Conservation (phyloP, 2,113 vertebrate species). For the Festucalex cinctus region DNA sequence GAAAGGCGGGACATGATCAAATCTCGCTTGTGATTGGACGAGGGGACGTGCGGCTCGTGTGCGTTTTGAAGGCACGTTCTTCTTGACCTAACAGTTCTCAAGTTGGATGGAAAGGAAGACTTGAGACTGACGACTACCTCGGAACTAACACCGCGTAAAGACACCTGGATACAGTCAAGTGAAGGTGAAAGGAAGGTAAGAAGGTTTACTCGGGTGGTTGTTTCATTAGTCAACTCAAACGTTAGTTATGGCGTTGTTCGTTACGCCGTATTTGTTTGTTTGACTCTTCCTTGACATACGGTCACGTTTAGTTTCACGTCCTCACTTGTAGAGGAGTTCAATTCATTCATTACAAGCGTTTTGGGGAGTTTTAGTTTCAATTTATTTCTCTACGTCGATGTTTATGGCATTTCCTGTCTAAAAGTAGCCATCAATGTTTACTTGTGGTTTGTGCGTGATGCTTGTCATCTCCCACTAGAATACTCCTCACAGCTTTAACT, state of each 20-base stretch:
- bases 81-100: constrained; percentile 27
- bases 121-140: background rate
- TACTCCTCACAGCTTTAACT: background rate
- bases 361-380: background rate
- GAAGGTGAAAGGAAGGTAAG: constrained; percentile 1
- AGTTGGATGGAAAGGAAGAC: constrained; percentile 38
- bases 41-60: constrained; percentile 7
- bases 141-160: background rate
- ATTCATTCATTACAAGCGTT: background rate
- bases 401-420: background rate
- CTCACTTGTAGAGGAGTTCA: background rate
- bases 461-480: background rate
- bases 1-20: constrained; percentile 39
- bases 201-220: background rate
- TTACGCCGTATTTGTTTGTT: background rate
- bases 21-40: constrained; percentile 45
- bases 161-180: background rate
- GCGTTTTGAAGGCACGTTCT: constrained; percentile 21
- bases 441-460: constrained; percentile 5
- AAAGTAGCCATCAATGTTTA: background rate
- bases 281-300: background rate
- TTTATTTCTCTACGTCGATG: background rate
- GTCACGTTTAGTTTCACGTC: background rate
- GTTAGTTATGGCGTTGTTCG: background rate
- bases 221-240: background rate